phyloP scores from a whole-genome alignment of 2,113 vertebrate species.

The Leptocoma aspasia region DNA sequence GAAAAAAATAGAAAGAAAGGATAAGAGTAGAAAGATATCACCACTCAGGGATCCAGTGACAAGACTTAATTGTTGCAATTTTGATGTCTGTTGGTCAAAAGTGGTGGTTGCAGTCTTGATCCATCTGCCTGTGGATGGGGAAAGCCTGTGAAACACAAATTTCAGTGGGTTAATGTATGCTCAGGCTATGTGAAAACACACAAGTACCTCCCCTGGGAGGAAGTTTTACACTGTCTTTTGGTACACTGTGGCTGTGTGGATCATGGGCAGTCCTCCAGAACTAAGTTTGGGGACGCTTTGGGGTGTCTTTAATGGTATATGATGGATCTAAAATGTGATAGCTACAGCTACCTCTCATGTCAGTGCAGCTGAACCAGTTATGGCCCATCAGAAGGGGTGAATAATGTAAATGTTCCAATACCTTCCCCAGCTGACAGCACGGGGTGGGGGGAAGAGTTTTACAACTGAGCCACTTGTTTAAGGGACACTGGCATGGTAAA shows the following conservation, averaged over 20 bases:
- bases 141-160: not conserved
- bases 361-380: not conserved
- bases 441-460: fast-evolving
- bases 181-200: not conserved
- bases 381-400: not conserved
- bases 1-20: not conserved
- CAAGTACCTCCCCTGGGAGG: not conserved
- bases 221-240: not conserved
- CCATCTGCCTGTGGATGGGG: fast-evolving
- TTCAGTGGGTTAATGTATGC: not conserved
- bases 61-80: not conserved
- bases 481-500: not conserved
- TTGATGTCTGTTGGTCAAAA: not conserved
- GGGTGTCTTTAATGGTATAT: not conserved
- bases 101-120: not conserved
- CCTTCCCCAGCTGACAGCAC: not conserved
- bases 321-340: not conserved
- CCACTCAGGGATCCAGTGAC: not conserved
- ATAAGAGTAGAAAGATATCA: not conserved
- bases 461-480: not conserved
- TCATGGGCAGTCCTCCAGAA: no score
- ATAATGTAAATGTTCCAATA: not conserved
- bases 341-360: not conserved
- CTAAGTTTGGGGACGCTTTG: fast-evolving
- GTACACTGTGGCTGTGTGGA: no score